A percentile compares a stretch with the other conserved stretches of the same genome.
Conservation (phyloP, 1,140 invertebrate genomes). For the Arion vulgaris region DNA sequence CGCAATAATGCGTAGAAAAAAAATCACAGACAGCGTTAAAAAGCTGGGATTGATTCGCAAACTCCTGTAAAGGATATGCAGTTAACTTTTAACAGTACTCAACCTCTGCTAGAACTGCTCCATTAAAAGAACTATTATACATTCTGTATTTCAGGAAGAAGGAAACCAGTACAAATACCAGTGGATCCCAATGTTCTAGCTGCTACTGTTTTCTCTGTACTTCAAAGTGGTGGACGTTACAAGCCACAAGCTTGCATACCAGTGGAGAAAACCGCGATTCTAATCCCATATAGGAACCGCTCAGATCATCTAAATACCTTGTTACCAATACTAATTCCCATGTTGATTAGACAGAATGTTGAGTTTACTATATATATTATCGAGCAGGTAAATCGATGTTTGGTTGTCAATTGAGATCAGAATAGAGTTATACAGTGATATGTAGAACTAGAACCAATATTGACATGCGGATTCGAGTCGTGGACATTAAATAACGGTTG, state of each 20-base stretch:
- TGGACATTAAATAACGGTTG: no score
- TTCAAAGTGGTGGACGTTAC: slow-evolving; percentile 79
- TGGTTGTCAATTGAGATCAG: no score
- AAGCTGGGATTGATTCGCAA: no score
- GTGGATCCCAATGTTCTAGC: neutral
- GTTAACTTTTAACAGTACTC: no score
- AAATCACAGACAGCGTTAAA: no score
- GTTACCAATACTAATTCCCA: slow-evolving; percentile 56
- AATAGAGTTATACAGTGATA: no score
- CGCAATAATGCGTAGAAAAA: no score
- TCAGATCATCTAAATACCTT: slow-evolving; percentile 70
- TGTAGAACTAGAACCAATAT: no score
- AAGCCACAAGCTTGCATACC: slow-evolving; percentile 81
- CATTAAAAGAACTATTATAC: no score
- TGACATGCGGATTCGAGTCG: no score
- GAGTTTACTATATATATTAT: slow-evolving; percentile 62
- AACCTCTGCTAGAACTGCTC: no score
- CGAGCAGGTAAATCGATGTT: slow-evolving; percentile 60
- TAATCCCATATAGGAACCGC: slow-evolving; percentile 64
- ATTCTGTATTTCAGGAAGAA: neutral
- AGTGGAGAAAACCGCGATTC: slow-evolving; percentile 74
- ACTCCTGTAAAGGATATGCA: no score
- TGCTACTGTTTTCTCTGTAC: neutral
- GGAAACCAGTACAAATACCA: neutral
- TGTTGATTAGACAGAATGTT: slow-evolving; percentile 56